phyloP scores from a whole-genome alignment of 2,797 vertebrate species.

The Phoeniculus purpureus region DNA sequence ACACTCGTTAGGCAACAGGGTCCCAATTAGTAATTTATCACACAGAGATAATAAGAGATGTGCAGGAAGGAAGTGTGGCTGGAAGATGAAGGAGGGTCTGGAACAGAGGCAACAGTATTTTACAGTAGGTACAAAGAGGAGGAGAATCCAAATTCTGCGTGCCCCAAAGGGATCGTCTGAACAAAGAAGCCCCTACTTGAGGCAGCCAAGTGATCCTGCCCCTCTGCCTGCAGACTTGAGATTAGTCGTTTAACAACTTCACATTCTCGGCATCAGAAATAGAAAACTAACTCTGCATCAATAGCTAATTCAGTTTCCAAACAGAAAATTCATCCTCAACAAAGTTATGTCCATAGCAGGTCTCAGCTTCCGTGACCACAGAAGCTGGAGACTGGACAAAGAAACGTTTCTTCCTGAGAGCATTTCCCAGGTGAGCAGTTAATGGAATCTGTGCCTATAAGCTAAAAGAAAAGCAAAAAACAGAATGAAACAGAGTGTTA shows the following conservation, averaged over 20 bases:
- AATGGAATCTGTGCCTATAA: neutral
- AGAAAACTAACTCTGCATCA: slow-evolving; percentile 33
- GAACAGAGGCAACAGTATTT: neutral
- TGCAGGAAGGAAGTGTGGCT: neutral
- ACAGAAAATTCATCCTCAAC: neutral
- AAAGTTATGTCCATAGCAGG: neutral
- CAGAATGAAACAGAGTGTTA: neutral
- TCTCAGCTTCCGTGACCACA: neutral
- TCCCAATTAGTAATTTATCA: slow-evolving; percentile 11
- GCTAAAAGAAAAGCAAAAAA: neutral
- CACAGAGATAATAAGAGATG: neutral
- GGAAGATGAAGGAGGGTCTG: neutral
- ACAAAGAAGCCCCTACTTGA: slow-evolving; percentile 45
- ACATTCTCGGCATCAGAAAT: neutral
- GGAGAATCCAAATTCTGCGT: neutral
- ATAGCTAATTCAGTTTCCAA: slow-evolving; percentile 30
- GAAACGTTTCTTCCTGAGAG: neutral
- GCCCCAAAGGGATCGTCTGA: neutral
- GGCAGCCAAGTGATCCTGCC: slow-evolving; percentile 3
- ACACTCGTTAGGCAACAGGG: neutral
- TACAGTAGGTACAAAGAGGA: neutral
- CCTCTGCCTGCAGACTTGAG: slow-evolving; percentile 20
- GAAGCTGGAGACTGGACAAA: neutral
- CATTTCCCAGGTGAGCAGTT: slow-evolving; percentile 6
- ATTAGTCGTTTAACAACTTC: slow-evolving; percentile 44